Base-by-base conservation (phyloP, 2,113 vertebrate species). In the Phylloscopus trochilus region DNA sequence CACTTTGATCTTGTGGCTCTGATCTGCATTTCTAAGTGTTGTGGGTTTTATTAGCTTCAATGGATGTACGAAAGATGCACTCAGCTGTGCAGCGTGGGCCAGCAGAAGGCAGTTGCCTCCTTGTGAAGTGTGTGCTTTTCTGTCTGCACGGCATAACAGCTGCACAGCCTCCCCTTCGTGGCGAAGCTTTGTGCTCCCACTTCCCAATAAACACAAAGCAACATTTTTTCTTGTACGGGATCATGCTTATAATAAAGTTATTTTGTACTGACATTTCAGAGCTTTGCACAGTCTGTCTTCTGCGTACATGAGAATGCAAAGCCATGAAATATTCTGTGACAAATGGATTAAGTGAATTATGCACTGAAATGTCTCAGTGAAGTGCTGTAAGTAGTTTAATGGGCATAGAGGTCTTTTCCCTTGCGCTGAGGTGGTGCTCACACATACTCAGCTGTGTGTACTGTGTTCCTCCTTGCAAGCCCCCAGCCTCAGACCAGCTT, bases 391-490 rank as follows among this genome's bases (percentile, higher is more conserved):
- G 44, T 52, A 35, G 30, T 85, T 64, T 56, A 47, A 22, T 35
- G 55, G 46, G 35, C 35, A 37, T 2, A 47, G 49, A 24, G 35
- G 22, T 49, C 23, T 62, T 85, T 69, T 46, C 28, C 33, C 31
- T 22, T 1, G 0, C 49, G 5, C 7, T 63, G 39, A 49, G 43
- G 2, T 46, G 3, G 1, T 59, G 37, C 43, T 67, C 0, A 2
- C 28, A 26, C 7, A 0, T 22, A 11, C 41, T 30, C 5, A 2
- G 13, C 49, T 88, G 20, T 52, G 15, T 21, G 3, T 41, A 0
- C 14, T 47, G 22, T 8, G 41, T 44, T 89, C 49, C 43, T 86
- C 43, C 23, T 33, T 51, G 49, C 39, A n/a, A 63, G 51, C 5
- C 33, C 52, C 8, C 33, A 63, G 33, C 39, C n/a, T 88, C 56